phyloP scores from a whole-genome alignment of 2,113 vertebrate genomes.

The Agelaius tricolor region DNA sequence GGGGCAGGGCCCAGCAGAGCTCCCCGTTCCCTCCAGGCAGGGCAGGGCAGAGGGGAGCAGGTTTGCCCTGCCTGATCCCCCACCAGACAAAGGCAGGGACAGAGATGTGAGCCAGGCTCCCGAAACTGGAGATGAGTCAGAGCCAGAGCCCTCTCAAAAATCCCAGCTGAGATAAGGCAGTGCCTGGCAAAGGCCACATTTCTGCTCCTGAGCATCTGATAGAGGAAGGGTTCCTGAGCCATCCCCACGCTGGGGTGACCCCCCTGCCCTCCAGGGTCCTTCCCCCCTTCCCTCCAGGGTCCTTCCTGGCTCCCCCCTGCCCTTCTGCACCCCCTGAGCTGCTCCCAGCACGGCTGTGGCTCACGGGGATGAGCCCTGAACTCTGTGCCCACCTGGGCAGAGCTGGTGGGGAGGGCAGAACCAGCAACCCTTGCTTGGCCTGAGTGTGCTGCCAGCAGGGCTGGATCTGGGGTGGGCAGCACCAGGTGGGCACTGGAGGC shows the following conservation, averaged over 20 bases:
- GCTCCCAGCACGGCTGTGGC: neutral
- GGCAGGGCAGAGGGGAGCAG: neutral
- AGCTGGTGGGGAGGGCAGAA: neutral
- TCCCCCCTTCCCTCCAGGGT: neutral
- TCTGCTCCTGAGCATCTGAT: rapidly evolving
- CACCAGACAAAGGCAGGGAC: neutral
- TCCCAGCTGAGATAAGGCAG: neutral
- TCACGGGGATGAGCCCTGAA: rapidly evolving
- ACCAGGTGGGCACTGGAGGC: no score
- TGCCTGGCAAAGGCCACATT: neutral
- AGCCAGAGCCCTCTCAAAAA: neutral
- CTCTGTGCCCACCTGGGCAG: neutral
- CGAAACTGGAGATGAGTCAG: neutral
- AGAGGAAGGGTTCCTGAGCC: neutral
- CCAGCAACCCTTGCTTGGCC: neutral
- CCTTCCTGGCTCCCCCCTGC: neutral
- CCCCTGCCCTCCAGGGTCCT: neutral
- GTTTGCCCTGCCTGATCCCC: neutral
- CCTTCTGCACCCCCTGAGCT: neutral
- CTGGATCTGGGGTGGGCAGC: neutral
- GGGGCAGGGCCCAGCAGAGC: neutral
- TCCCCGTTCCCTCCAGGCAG: neutral
- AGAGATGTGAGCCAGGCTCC: neutral
- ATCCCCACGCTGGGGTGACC: rapidly evolving
- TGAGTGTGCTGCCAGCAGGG: neutral